These are phyloP conservation scores for Willisornis vidua DNA, from an alignment of 2,113 vertebrate species.

Conservation along the genomic window DNA sequence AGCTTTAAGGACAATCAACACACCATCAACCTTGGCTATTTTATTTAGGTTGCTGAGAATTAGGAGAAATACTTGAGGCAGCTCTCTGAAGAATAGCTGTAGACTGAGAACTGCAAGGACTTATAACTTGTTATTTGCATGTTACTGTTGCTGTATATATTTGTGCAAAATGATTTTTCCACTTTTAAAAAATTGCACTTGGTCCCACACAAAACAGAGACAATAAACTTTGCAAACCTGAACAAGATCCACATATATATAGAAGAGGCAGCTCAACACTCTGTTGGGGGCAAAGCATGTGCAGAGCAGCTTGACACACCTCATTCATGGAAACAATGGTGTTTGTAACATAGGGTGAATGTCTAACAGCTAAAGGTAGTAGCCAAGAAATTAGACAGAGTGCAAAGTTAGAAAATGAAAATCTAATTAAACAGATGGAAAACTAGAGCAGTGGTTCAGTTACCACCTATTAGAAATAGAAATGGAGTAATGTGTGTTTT, in stretches of 20 bases:
- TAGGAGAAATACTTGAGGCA: not conserved
- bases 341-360: not conserved
- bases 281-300: accelerated
- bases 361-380: not conserved
- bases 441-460: not conserved
- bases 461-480: not conserved
- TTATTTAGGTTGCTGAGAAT: not conserved
- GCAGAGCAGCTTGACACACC: not conserved
- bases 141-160: not conserved
- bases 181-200: not conserved
- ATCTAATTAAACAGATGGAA: not conserved
- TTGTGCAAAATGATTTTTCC: not conserved
- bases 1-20: not conserved
- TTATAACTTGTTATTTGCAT: not conserved
- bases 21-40: not conserved
- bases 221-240: not conserved
- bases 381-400: not conserved
- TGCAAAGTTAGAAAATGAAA: not conserved
- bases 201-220: not conserved
- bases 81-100: not conserved
- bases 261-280: not conserved
- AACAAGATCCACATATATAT: not conserved
- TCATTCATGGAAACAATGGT: not conserved
- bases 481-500: accelerated
- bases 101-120: not conserved